Percentiles rank a stretch among this genome's conserved stretches.
These are phyloP conservation scores for Hydriomena furcata DNA, from an alignment of 2,888 invertebrate genomes.

Conservation along the genomic window DNA sequence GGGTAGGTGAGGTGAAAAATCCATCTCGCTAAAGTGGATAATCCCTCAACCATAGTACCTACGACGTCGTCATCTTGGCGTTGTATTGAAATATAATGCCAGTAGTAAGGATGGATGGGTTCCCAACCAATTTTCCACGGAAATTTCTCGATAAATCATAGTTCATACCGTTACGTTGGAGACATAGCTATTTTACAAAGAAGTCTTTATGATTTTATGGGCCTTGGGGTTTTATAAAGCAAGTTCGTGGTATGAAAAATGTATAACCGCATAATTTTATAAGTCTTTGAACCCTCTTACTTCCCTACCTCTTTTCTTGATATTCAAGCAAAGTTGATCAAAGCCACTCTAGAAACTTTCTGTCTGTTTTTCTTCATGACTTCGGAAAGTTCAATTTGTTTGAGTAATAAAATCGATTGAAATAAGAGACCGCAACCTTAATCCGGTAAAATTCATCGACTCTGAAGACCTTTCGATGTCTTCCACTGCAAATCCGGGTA, in stretches of 20 bases:
- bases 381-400: conserved; percentile 24
- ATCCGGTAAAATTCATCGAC: conserved; percentile 63
- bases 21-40: conserved; percentile 65
- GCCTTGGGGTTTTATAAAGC: no score
- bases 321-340: conserved; percentile 2
- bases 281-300: no score
- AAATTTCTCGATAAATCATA: conserved; percentile 25
- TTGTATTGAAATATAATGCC: conserved; percentile 48
- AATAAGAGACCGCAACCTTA: conserved; percentile 58
- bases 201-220: conserved; percentile 5
- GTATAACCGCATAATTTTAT: no score
- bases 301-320: neutral
- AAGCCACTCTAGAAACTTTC: conserved; percentile 1
- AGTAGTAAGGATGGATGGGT: conserved; percentile 27
- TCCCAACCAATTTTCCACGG: conserved; percentile 26
- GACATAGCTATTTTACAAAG: conserved; percentile 7
- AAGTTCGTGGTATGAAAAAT: no score
- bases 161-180: conserved; percentile 2
- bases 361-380: conserved; percentile 16
- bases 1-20: conserved; percentile 51
- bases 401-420: conserved; percentile 54
- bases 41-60: conserved; percentile 57
- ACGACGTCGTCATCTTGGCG: conserved; percentile 43
- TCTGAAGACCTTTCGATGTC: conserved; percentile 71
- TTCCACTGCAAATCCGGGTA: conserved; percentile 62